Base-by-base conservation (phyloP, 2,888 invertebrate species). In the Eupithecia vulgata region DNA sequence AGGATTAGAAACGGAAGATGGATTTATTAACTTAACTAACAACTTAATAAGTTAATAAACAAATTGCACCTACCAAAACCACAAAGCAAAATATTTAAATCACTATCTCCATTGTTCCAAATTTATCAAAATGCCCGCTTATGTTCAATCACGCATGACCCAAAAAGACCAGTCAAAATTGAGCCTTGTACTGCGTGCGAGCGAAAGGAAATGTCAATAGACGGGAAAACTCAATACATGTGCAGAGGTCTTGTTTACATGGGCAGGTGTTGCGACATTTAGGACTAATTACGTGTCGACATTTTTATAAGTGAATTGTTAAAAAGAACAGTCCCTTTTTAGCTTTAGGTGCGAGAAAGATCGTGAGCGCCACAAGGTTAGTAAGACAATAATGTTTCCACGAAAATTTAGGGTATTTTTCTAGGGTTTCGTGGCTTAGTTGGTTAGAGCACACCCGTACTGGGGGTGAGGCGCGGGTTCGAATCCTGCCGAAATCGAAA, bases 241-340 rank as follows among this genome's bases (percentile, higher is more conserved):
- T 70, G 69, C 52, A 77, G 78, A 75, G 85, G 68, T 81, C 87
- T 78, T 71, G 73, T 79, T 81, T 76, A 70, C 68, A 66, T 87
- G 84, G 86, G 71, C 74, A 66, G 70, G 17, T 70, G 78, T 86
- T 83, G 82, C 80, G 70, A 84, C 79, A 85, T 81, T 73, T 67
- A 69, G 57, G 30, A 15, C 57, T 75, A 72, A 79, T 81, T 79
- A 80, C 78, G 76, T 82, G 70, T 65, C 17, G 37, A 4, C 0
- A 35, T n/a, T n/a, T n/a, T n/a, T n/a, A n/a, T n/a, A n/a, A n/a
- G n/a, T 1, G 5, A 64, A 5, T 1, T 21, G 21, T n/a, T 12
- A 12, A 21, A 64, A 8, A 7, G 21, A 62, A 62, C 45, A 5
- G 17, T 45, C 45, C n/a, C n/a, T 45, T 42, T 45, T 45, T 45